These are phyloP conservation scores for Aplodontia rufa DNA, from an alignment of 2,113 vertebrate species.

Conservation along the genomic window DNA sequence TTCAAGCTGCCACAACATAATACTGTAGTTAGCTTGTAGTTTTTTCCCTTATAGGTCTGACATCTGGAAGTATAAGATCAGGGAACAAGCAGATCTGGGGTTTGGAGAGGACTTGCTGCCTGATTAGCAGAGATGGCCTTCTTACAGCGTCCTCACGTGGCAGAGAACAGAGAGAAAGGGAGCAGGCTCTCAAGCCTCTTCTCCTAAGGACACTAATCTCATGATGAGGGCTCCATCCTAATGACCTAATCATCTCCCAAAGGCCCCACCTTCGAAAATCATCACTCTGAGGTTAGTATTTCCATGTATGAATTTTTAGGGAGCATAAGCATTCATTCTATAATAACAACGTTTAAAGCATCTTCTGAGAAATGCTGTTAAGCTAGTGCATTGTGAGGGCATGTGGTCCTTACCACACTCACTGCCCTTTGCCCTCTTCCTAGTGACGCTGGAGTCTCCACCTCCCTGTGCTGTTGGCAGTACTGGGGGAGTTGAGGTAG, in stretches of 20 bases:
- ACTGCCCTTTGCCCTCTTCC: background rate
- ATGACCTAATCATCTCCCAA: background rate
- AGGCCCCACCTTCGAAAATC: too few relatives aligned
- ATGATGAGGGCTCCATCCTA: background rate
- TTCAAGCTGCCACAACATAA: background rate
- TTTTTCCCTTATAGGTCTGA: background rate
- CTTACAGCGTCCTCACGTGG: background rate
- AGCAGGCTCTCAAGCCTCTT: background rate
- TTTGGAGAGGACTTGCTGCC: background rate
- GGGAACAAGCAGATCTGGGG: too few relatives aligned
- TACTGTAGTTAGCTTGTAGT: background rate
- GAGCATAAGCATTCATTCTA: background rate
- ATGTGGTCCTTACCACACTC: background rate
- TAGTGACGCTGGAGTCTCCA: background rate
- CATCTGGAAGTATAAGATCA: background rate
- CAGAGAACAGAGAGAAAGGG: background rate
- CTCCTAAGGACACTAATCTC: too few relatives aligned
- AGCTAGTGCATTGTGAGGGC: background rate
- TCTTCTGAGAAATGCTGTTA: background rate
- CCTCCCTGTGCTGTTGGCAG: accelerated
- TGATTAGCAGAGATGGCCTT: background rate
- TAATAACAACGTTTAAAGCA: background rate
- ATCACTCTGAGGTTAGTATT: background rate
- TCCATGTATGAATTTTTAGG: background rate
- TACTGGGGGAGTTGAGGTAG: background rate